Evolutionary conservation across 2,888 invertebrate genomes (phyloP), one percentile per base, ranked within the genome.

Genomic region (Dolichomitus sp.): DNA sequence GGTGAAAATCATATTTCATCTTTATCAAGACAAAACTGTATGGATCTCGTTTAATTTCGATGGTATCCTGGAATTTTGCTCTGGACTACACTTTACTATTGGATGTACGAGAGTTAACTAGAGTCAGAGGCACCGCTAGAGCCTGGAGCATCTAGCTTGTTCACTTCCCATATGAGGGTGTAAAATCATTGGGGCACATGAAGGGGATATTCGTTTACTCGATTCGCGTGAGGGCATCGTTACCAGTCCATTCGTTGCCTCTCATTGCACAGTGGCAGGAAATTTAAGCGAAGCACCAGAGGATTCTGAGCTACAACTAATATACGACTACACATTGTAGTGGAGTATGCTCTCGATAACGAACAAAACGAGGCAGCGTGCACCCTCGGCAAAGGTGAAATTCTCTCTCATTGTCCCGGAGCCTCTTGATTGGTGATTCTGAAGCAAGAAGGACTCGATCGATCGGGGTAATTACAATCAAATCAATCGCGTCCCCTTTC

Each of bases 391-490:
- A 45, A 50, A 66, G 57, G 27, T 52, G 52, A 68, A 66, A 79
- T 75, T 75, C 75, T 45, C 79, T 65, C 59, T 75, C 75, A 54
- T 68, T 83, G 70, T 83, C 69, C 23, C 50, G 65, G 79, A 70
- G 66, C 37, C 75, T 75, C 79, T 83, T 76, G 82, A 83, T 83
- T 83, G 79, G 65, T 27, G 82, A 79, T 83, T 83, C 79, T 68
- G 23, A 72, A 70, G 65, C 75, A 75, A 72, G 79, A 72, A 72
- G 75, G 45, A 72, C 61, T 19, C 65, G 66, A 75, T 66, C 75
- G 82, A 83, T 75, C 65, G 50, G 37, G 75, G 65, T 75, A 83
- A 83, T 83, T 83, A 79, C 82, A 83, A 83, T 83, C 79, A 68
- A 79, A 83, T 83, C 79, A 79, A 83, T 83, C 78, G 57, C 17